Percentiles rank a stretch among this genome's conserved stretches.
phyloP scores from a whole-genome alignment of 2,113 vertebrate genomes.

The Physeter macrocephalus region DNA sequence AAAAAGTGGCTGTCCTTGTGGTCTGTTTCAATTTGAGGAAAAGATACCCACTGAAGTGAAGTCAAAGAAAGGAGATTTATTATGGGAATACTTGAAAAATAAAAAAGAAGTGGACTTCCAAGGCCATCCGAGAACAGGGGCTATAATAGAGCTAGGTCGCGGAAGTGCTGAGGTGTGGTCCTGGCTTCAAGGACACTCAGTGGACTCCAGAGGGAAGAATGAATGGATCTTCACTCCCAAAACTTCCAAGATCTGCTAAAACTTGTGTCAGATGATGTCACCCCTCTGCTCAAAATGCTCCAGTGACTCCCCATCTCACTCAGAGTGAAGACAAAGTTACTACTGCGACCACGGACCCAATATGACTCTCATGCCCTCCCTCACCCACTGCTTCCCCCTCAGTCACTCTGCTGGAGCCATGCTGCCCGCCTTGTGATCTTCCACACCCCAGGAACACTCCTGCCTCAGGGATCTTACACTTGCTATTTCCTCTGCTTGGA shows the following conservation, averaged over 20 bases:
- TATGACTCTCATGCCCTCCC: background rate
- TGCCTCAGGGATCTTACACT: background rate
- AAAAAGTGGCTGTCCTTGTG: background rate
- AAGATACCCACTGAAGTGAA: background rate
- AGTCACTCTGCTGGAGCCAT: background rate
- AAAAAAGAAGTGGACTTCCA: background rate
- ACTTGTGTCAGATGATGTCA: background rate
- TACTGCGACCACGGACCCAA: background rate
- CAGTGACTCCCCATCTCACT: background rate
- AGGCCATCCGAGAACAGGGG: background rate
- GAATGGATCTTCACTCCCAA: background rate
- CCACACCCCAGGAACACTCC: too few relatives aligned
- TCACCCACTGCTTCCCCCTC: too few relatives aligned
- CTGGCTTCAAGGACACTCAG: background rate
- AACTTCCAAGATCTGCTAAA: background rate
- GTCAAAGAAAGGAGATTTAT: background rate
- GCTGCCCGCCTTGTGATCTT: background rate
- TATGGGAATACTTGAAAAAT: background rate
- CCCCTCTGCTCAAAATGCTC: background rate
- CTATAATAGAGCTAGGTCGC: background rate
- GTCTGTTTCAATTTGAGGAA: background rate
- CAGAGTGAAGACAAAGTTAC: background rate
- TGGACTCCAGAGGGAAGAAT: background rate
- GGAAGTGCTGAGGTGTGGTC: background rate
- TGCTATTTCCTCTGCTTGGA: background rate